Percentiles rank a stretch among this genome's conserved stretches.
Conservation (phyloP, 2,888 invertebrate genomes). For the Octodonta nipae region DNA sequence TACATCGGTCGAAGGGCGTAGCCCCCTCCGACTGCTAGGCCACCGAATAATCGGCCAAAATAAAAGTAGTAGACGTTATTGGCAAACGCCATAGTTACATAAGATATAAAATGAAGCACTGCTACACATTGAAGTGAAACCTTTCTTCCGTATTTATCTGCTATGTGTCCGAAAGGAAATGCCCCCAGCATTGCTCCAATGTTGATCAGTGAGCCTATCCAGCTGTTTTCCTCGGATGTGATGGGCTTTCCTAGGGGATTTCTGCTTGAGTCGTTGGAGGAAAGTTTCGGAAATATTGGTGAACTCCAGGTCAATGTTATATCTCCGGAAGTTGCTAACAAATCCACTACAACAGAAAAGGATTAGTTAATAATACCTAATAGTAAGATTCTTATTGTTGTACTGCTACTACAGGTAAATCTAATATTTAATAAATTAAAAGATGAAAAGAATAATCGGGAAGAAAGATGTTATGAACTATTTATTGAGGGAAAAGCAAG, state of each 20-base stretch:
- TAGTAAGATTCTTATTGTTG: no score
- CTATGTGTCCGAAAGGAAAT: slow-evolving; percentile 51
- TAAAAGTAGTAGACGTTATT: slow-evolving; percentile 22
- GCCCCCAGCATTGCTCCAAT: slow-evolving; percentile 47
- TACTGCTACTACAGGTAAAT: no score
- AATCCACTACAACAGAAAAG: slow-evolving; percentile 18
- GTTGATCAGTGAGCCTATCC: slow-evolving; percentile 39
- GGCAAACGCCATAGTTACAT: slow-evolving; percentile 18
- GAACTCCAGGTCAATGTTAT: slow-evolving; percentile 24
- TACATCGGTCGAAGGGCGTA: slow-evolving; percentile 70
- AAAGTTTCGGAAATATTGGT: slow-evolving; percentile 22
- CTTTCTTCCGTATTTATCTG: slow-evolving; percentile 54
- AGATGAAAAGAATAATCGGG: no score
- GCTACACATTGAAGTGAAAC: slow-evolving; percentile 44
- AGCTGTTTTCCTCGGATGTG: slow-evolving; percentile 34
- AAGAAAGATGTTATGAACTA: no score
- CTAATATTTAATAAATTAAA: no score
- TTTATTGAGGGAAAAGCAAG: no score
- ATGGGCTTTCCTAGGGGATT: slow-evolving; percentile 31
- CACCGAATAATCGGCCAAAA: slow-evolving; percentile 38
- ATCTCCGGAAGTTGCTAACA: slow-evolving; percentile 23
- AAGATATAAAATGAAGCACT: slow-evolving; percentile 19
- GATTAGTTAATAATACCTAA: no score
- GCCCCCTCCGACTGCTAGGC: slow-evolving; percentile 53
- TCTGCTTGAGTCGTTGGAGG: slow-evolving; percentile 18